Conservation (phyloP, 1,140 invertebrate genomes). For the Phymastichus coffea region DNA sequence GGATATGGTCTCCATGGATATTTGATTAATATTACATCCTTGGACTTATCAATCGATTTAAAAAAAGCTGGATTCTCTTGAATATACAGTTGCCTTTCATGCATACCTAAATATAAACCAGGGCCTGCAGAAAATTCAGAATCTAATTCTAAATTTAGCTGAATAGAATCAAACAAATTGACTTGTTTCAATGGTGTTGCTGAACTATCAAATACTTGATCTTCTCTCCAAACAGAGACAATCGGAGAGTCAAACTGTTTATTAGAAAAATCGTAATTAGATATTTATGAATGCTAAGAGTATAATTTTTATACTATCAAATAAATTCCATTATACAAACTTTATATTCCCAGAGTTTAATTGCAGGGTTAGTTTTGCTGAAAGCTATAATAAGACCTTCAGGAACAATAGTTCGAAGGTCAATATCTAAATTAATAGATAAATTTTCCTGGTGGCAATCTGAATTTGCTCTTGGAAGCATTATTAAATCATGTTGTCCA, state of each 20-base stretch:
- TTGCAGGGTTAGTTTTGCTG: slow-evolving; percentile 57
- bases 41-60: slow-evolving; percentile 45
- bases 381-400: slow-evolving; percentile 73
- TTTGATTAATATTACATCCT: slow-evolving; percentile 34
- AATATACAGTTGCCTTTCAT: slow-evolving; percentile 80
- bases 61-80: slow-evolving; percentile 64
- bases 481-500: slow-evolving; percentile 77
- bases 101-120: slow-evolving; percentile 82
- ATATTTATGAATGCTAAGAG: slow-evolving; percentile 3
- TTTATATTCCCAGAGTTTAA: slow-evolving; percentile 71
- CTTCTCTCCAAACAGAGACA: slow-evolving; percentile 78
- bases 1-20: slow-evolving; percentile 74
- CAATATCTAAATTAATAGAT: slow-evolving; percentile 54
- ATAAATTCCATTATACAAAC: slow-evolving; percentile 46
- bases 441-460: slow-evolving; percentile 56
- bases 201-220: slow-evolving; percentile 37
- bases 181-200: slow-evolving; percentile 63
- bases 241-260: slow-evolving; percentile 79
- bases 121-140: slow-evolving; percentile 56
- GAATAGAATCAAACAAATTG: slow-evolving; percentile 71
- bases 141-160: slow-evolving; percentile 51
- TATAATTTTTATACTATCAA: background rate
- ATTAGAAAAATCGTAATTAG: slow-evolving; percentile 12
- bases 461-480: slow-evolving; percentile 55
- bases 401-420: slow-evolving; percentile 69